Base-by-base conservation (phyloP, 2,113 vertebrate species). In the Plecturocebus donacophilus region DNA sequence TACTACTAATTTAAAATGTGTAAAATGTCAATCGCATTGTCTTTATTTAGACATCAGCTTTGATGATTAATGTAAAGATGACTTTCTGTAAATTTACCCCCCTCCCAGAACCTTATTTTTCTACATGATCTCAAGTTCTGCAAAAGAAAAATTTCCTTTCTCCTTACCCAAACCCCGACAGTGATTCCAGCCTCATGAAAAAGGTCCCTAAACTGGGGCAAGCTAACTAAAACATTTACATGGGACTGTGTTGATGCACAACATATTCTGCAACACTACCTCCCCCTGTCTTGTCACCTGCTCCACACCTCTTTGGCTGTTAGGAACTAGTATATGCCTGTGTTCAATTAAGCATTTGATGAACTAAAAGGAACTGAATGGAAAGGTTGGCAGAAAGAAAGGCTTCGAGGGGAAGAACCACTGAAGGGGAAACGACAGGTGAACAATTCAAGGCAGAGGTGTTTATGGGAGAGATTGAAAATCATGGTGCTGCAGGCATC, bases 1-100 rank as follows among this genome's bases (percentile, higher is more conserved):
- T 35, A 25, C 52, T 25, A 70, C 61, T 68, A 45, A 91, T 83
- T 68, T 90, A 95, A 95, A 94, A 90, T 56, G 75, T 90, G 32
- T 30, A 84, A 75, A 89, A 73, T 49, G 42, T 54, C 54, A 40
- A 23, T 25, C 6, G 8, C 2, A 83, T 42, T 94, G 27, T 68
- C 87, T 92, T 92, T 83, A 47, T 80, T 68, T 76, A 81, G 61
- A 87, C 25, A 64, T n/a, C 52, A 7, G 32, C 32, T 64, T 82
- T 95, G 56, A 70, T 70, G 38, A 79, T 79, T 64, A 45, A 71
- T 45, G 4, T 42, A 52, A 52, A 11, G 30, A 87, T 70, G 7
- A 84, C n/a, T 54, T 81, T 84, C 87, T 40, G 45, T 38, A 52
- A 5, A 68, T 76, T 58, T 61, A 13, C 16, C 49, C 38, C 8